Evolutionary conservation across 2,113 vertebrate genomes (phyloP).

Genomic region (Promerops cafer): DNA sequence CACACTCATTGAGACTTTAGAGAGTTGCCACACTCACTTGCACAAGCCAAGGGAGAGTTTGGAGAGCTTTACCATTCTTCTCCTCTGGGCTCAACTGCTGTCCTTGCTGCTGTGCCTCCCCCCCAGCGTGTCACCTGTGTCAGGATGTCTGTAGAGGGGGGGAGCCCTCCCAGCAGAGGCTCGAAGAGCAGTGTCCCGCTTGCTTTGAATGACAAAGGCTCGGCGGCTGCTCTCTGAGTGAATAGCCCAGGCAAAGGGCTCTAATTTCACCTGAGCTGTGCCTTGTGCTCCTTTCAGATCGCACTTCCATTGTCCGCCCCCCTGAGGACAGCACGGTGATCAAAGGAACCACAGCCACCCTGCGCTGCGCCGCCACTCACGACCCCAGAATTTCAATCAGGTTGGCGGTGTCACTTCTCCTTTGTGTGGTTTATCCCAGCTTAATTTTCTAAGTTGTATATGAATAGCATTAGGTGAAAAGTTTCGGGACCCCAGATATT

Average conservation of each 20-base stretch:
- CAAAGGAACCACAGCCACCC: constrained; percentile 88
- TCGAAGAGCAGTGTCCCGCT: background rate
- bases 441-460: background rate
- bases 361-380: constrained; percentile 83
- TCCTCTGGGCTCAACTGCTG: rapidly evolving
- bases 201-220: background rate
- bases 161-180: background rate
- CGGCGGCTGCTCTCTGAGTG: background rate
- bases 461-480: background rate
- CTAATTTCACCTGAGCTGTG: background rate
- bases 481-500: constrained; percentile 15
- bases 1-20: background rate
- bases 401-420: constrained; percentile 48
- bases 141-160: background rate
- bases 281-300: constrained; percentile 76
- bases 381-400: constrained; percentile 85
- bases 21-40: background rate
- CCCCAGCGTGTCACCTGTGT: background rate
- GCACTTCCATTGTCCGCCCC: constrained; percentile 81
- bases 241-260: background rate
- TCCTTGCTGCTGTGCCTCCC: background rate
- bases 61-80: background rate
- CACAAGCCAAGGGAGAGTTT: background rate
- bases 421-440: background rate
- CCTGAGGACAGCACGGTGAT: constrained; percentile 88